phyloP scores from a whole-genome alignment of 2,888 invertebrate species.

The Thymelicus acteon region DNA sequence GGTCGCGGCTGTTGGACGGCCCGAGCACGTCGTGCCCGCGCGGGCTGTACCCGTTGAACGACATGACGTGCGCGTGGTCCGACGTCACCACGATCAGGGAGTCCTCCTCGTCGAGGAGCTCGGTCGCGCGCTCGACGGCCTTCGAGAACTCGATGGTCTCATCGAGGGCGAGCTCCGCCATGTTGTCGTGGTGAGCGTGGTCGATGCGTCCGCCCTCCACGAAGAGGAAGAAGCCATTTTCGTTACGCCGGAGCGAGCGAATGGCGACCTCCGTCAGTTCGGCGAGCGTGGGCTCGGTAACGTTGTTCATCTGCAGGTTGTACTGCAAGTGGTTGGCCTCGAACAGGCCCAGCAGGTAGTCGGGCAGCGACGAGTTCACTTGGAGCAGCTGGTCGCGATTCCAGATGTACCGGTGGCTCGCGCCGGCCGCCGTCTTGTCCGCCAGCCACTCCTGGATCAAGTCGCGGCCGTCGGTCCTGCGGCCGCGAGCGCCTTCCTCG shows the following conservation, averaged over 20 bases:
- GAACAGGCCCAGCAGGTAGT: constrained; percentile 85
- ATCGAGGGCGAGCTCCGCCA: constrained; percentile 83
- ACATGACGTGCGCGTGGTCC: constrained; percentile 89
- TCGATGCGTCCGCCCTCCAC: constrained; percentile 87
- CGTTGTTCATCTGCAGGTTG: constrained; percentile 80
- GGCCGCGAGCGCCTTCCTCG: constrained; percentile 75
- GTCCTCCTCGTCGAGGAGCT: constrained; percentile 73
- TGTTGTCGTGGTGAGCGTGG: constrained; percentile 84
- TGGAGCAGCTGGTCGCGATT: constrained; percentile 83
- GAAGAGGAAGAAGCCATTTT: constrained; percentile 88
- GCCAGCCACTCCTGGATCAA: constrained; percentile 87
- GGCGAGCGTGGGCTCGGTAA: constrained; percentile 61
- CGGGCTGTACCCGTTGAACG: constrained; percentile 86
- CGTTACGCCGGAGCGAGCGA: constrained; percentile 83
- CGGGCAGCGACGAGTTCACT: constrained; percentile 77
- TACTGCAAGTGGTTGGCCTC: constrained; percentile 86
- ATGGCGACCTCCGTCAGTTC: constrained; percentile 83
- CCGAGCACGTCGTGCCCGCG: constrained; percentile 63
- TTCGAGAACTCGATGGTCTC: constrained; percentile 86
- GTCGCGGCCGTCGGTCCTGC: constrained; percentile 85
- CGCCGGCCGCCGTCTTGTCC: constrained; percentile 66
- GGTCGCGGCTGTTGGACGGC: constrained; percentile 58
- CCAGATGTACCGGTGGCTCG: constrained; percentile 80
- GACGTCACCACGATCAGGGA: constrained; percentile 90
- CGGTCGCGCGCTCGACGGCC: constrained; percentile 74